Conservation (phyloP, 2,113 vertebrate species). For the Syrrhaptes paradoxus region DNA sequence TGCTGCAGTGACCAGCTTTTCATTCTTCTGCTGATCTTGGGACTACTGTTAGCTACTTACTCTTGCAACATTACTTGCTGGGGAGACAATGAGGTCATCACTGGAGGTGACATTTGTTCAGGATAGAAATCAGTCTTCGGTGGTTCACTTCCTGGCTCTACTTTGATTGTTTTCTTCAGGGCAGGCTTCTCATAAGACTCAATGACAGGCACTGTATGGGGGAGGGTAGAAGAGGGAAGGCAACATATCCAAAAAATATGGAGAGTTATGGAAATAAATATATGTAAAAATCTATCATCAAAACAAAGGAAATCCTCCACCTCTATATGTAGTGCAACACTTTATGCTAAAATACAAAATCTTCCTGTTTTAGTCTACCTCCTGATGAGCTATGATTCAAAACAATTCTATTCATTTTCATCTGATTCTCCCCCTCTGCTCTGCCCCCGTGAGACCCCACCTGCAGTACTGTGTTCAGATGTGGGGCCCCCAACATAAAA, state of each 20-base stretch:
- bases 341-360: not conserved
- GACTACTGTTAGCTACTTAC: slow-evolving; percentile 79
- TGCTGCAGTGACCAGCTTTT: not conserved
- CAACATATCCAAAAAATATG: not conserved
- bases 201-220: slow-evolving; percentile 75
- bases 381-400: not conserved
- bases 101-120: slow-evolving; percentile 86
- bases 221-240: not conserved
- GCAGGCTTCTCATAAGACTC: slow-evolving; percentile 80
- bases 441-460: too few species aligned
- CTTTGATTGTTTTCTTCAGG: slow-evolving; percentile 89
- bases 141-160: slow-evolving; percentile 82
- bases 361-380: not conserved
- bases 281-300: not conserved
- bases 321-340: not conserved
- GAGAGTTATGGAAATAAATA: not conserved
- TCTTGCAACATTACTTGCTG: slow-evolving; percentile 82
- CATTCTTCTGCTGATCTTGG: not conserved
- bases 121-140: slow-evolving; percentile 78
- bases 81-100: slow-evolving; percentile 84
- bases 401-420: not conserved
- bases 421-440: too few species aligned
- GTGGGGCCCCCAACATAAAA: too few species aligned
- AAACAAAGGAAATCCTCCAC: not conserved
- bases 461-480: too few species aligned